phyloP scores from a whole-genome alignment of 2,113 vertebrate genomes.

The Antechinus flavipes region DNA sequence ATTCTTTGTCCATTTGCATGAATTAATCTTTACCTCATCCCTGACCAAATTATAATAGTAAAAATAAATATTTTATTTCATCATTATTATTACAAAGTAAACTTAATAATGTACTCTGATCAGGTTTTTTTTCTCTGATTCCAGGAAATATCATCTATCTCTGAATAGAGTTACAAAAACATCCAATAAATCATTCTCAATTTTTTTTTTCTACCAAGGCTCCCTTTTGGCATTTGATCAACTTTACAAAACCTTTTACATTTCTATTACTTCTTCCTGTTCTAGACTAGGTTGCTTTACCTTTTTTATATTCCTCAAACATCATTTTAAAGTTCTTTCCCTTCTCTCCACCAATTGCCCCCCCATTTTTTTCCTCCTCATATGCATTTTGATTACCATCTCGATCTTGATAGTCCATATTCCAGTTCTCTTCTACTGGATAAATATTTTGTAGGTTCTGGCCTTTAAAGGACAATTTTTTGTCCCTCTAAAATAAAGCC shows the following conservation, averaged over 20 bases:
- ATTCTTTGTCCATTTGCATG: not conserved
- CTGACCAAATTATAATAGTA: not conserved
- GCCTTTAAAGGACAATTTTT: not conserved
- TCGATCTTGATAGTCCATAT: not conserved
- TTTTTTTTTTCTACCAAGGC: too few relatives aligned
- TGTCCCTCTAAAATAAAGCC: not conserved
- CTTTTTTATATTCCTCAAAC: not conserved
- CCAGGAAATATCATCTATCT: not conserved
- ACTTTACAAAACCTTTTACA: not conserved
- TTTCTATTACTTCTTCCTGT: not conserved
- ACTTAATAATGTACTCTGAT: not conserved
- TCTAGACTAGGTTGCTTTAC: not conserved
- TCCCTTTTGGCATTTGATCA: not conserved
- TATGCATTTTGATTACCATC: not conserved
- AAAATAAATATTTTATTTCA: not conserved
- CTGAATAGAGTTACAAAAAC: not conserved
- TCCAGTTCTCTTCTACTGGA: not conserved
- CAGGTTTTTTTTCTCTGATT: not conserved
- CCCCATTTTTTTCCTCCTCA: not conserved
- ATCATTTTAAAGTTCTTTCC: not conserved
- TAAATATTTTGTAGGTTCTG: not conserved
- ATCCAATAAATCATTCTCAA: not conserved
- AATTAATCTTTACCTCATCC: not conserved
- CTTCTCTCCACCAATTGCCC: not conserved
- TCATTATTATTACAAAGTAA: not conserved